Base-by-base conservation (phyloP, 2,113 vertebrate species). In the Boleophthalmus pectinirostris region DNA sequence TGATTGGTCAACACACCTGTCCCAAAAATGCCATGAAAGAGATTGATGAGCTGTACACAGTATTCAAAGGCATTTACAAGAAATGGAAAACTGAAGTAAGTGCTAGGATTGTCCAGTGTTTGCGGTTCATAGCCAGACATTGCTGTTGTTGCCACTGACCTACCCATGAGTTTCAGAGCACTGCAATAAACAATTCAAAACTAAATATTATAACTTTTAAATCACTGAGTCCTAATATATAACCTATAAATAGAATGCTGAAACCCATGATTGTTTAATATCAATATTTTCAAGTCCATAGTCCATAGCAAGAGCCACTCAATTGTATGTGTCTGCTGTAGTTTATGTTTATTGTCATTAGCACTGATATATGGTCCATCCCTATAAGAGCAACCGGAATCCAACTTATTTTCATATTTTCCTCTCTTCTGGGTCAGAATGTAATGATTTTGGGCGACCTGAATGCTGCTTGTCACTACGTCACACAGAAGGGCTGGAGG, bases 361-460 rank as follows among this genome's bases (percentile, higher is more conserved):
- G 12, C 46, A 2, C 46, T 3, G 12, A 20, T 51, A 51, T 20
- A 51, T 51, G 47, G 47, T 20, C 16, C 47, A 51, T 20, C 18
- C 18, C 47, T 51, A 51, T 51, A 43, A 43, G 38, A 43, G 7
- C 38, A 43, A 10, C 29, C 29, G 4, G 4, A 29, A 29, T 29
- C n/a, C 29, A 29, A 29, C 29, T 29, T 29, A 29, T 1, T 3
- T 53, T 53, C 51, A 74, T 65, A 70, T 51, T 29, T 75, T n/a
- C 8, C 72, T 16, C 12, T 45, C 2, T 51, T 66, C 73, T 45
- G 16, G 51, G 49, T 20, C 66, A 96, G 96, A 94, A 95, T 4
- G 56, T 96, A 67, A 88, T 97, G 78, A 81, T 96, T 29, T 85
- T 96, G 51, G 96, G 96, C 0, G 96, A 97, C 67, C 92, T 97